Percentiles rank a stretch among this genome's conserved stretches.
Evolutionary conservation across 2,888 invertebrate species (phyloP).

Genomic region (Campopleginae sp.): DNA sequence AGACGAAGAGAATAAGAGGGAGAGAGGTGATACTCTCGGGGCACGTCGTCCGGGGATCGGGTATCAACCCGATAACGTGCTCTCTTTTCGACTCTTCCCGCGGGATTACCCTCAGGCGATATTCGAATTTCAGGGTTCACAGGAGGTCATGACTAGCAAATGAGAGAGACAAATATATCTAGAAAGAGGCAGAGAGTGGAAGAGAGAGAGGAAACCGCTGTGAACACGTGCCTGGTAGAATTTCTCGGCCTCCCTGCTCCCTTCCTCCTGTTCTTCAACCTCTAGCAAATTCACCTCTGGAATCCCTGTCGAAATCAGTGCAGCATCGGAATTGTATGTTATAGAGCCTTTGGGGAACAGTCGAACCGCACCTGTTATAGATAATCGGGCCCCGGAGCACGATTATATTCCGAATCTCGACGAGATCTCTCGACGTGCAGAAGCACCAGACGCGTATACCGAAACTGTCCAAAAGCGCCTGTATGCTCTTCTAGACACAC

Average conservation of each 20-base stretch:
- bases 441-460: slow-evolving; percentile 37
- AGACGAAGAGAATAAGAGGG: background rate
- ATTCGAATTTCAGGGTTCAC: slow-evolving; percentile 63
- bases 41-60: slow-evolving; percentile 47
- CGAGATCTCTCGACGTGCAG: slow-evolving; percentile 53
- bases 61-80: slow-evolving; percentile 62
- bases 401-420: slow-evolving; percentile 66
- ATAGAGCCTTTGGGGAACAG: slow-evolving; percentile 66
- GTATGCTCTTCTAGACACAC: slow-evolving; percentile 25
- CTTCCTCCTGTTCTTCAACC: slow-evolving; percentile 17
- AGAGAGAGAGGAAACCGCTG: slow-evolving; percentile 31
- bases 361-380: slow-evolving; percentile 67
- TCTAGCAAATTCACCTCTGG: slow-evolving; percentile 21
- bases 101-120: slow-evolving; percentile 59
- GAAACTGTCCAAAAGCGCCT: slow-evolving; percentile 39
- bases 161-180: slow-evolving; percentile 39
- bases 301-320: slow-evolving; percentile 64
- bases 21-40: slow-evolving; percentile 55
- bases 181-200: slow-evolving; percentile 25
- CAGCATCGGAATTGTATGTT: slow-evolving; percentile 64
- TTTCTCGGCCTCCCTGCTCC: slow-evolving; percentile 48
- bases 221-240: slow-evolving; percentile 56
- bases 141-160: slow-evolving; percentile 32
- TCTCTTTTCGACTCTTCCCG: slow-evolving; percentile 61
- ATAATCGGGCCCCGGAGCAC: slow-evolving; percentile 66